Base-by-base conservation (phyloP, 2,113 vertebrate species). In the Crotalus helleri region DNA sequence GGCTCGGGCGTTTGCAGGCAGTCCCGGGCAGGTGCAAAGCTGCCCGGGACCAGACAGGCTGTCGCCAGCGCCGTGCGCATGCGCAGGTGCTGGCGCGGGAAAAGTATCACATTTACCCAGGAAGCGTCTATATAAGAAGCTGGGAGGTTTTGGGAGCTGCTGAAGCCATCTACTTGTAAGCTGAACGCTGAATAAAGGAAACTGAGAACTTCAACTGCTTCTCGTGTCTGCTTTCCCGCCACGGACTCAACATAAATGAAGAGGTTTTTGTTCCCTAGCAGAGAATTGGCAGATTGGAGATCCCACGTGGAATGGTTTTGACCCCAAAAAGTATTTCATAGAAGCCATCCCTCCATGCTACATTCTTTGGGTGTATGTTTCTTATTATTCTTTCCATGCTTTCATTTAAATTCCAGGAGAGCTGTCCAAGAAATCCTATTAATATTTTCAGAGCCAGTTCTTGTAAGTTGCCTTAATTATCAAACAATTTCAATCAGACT, bases 221-320 rank as follows among this genome's bases (percentile, higher is more conserved):
- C 33, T 33, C 33, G 33, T 33, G 33, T 33, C 33, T 33, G 33
- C 33, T 33, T 33, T 33, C 33, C 33, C 33, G 33, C 33, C 33
- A 33, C 33, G 33, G 33, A 33, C 33, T 33, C 33, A 33, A 33
- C 33, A 33, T 33, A 33, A 39, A 95, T 94, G 87, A 89, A 92
- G 91, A 94, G 91, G 49, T 92, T 57, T 87, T 90, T 86, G n/a
- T 11, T 2, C 3, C 64, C 19, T 21, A 44, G 61, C 55, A 51
- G 93, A 24, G 90, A 89, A 90, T 64, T 46, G 59, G 5, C 87
- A 85, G 0, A 1, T 91, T 54, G 87, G 92, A 93, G 6, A 26
- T 94, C 95, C 91, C 23, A 13, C 89, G 93, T 95, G 92, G 91
- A 55, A 92, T 59, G 5, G 91, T 94, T 85, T n/a, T 19, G 74